Evolutionary conservation across 2,888 invertebrate species (phyloP).

Genomic region (Torymus auratus): DNA sequence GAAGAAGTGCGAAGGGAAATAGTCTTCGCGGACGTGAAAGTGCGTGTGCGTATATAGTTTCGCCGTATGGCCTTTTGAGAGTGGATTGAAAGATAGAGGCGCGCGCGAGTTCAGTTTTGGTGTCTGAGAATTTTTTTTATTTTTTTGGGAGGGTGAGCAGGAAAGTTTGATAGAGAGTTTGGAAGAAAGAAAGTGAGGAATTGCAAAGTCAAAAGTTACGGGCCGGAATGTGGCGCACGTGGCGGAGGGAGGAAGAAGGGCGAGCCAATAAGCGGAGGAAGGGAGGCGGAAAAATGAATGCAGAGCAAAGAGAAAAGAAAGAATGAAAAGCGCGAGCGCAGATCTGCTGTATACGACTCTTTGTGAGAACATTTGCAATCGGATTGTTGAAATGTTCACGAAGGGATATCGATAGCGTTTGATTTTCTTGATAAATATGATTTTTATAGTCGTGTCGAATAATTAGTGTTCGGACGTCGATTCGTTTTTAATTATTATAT

Average conservation of each 20-base stretch:
- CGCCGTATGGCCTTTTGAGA: background rate
- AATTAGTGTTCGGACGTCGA: too few species aligned
- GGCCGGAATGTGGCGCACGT: background rate
- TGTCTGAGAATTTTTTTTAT: too few species aligned
- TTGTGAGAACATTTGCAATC: conserved; percentile 4
- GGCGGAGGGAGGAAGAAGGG: conserved; percentile 8
- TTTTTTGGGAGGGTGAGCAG: background rate
- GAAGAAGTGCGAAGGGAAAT: background rate
- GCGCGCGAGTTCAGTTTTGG: conserved; percentile 27
- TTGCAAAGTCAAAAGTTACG: too few species aligned
- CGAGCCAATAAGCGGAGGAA: conserved; percentile 18
- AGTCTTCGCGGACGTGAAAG: too few species aligned
- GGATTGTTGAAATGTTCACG: conserved; percentile 18
- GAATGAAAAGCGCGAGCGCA: too few species aligned
- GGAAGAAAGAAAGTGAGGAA: too few species aligned
- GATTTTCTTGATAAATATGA: too few species aligned
- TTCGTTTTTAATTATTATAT: too few species aligned
- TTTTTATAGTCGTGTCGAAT: too few species aligned
- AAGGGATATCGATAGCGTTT: too few species aligned
- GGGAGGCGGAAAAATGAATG: background rate
- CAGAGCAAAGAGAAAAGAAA: background rate
- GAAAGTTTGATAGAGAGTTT: conserved; percentile 1
- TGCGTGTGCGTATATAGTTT: too few species aligned
- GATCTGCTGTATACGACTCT: background rate
- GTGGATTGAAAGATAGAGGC: conserved; percentile 5